A percentile compares a stretch with the other conserved stretches of the same genome.
Evolutionary conservation across 2,888 invertebrate genomes (phyloP).

Genomic region (Lordiphosa andalusiaca): DNA sequence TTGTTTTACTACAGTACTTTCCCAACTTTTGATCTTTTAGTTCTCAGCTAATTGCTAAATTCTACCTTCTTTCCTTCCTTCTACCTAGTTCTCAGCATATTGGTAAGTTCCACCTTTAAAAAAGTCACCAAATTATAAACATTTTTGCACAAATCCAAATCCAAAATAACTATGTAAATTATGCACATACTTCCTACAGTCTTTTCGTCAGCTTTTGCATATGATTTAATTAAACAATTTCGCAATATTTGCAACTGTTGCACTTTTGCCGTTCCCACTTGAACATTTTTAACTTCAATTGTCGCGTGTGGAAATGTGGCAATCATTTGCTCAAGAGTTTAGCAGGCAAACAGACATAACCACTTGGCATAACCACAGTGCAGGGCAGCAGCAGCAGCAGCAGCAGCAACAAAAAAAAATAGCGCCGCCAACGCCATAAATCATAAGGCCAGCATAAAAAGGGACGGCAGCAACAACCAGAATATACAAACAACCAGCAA

Average conservation of each 20-base stretch:
- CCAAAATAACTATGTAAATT: too few species aligned
- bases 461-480: constrained; percentile 27
- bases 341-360: constrained; percentile 28
- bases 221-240: background rate
- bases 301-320: constrained; percentile 14
- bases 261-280: constrained; percentile 1
- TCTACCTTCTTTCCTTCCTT: too few species aligned
- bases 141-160: too few species aligned
- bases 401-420: too few species aligned
- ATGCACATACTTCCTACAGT: too few species aligned
- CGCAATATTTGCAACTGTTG: constrained; percentile 2
- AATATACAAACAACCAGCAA: constrained; percentile 15
- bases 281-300: constrained; percentile 8
- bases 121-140: too few species aligned
- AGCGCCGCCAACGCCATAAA: constrained; percentile 50
- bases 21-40: too few species aligned
- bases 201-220: too few species aligned
- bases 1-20: too few species aligned
- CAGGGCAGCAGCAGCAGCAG: constrained; percentile 18
- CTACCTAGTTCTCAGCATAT: too few species aligned
- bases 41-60: too few species aligned
- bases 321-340: constrained; percentile 11
- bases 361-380: constrained; percentile 43
- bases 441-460: constrained; percentile 48
- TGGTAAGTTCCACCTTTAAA: too few species aligned